Evolutionary conservation across 2,888 invertebrate genomes (phyloP).

Genomic region (Hydrotaea cyrtoneurina): DNA sequence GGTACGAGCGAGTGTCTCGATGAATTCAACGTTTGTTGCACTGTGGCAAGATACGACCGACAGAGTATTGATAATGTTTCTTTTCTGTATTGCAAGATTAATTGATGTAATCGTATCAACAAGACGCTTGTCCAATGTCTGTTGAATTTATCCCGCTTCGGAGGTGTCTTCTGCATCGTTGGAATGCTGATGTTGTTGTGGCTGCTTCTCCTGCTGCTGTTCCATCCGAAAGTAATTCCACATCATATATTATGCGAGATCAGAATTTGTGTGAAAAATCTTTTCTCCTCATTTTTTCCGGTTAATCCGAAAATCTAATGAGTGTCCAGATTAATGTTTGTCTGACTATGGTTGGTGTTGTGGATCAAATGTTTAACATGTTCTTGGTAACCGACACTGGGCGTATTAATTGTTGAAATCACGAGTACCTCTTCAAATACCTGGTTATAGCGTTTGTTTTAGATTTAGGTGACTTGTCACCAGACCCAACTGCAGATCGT

Average conservation of each 20-base stretch:
- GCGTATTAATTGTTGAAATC: too few relatives aligned
- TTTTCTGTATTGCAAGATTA: slow-evolving; percentile 73
- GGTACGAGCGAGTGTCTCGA: background rate
- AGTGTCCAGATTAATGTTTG: slow-evolving; percentile 45
- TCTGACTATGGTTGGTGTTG: background rate
- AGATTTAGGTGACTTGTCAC: too few relatives aligned
- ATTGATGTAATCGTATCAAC: slow-evolving; percentile 79
- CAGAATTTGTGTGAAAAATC: slow-evolving; percentile 55
- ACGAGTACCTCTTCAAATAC: too few relatives aligned
- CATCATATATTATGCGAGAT: slow-evolving; percentile 38
- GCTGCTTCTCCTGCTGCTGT: slow-evolving; percentile 31
- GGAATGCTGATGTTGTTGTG: slow-evolving; percentile 50
- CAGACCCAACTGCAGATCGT: too few relatives aligned
- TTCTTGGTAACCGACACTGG: too few relatives aligned
- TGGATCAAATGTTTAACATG: too few relatives aligned
- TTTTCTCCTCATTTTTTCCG: slow-evolving; percentile 41
- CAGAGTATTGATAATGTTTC: slow-evolving; percentile 28
- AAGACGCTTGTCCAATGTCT: slow-evolving; percentile 58
- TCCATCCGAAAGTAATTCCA: slow-evolving; percentile 17
- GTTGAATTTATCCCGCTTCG: slow-evolving; percentile 12
- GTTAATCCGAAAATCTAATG: slow-evolving; percentile 53
- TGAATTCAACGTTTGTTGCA: background rate
- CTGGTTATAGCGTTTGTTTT: too few relatives aligned
- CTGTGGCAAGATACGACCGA: background rate
- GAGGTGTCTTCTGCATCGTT: slow-evolving; percentile 44